Evolutionary conservation across 2,888 invertebrate genomes (phyloP), one percentile per base, ranked within the genome.

Genomic region (Colostygia pectinataria): DNA sequence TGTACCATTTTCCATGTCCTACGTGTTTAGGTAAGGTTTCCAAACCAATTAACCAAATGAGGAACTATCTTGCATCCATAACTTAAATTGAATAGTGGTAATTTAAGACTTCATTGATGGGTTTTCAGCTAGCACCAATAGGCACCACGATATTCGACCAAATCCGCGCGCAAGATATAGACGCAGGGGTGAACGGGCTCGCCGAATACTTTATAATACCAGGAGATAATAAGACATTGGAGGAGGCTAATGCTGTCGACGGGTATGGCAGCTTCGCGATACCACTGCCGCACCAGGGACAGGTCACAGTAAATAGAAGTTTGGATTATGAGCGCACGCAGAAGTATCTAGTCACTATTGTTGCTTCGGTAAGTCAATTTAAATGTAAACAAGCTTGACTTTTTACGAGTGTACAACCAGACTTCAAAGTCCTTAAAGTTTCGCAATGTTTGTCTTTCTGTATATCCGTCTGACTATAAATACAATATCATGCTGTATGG

Each of bases 311-410:
- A 47, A 96, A 95, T 72, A 93, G 95, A 68, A 95, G 94, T 37
- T 88, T 97, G 77, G 97, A 97, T 89, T 98, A 95, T 81, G 97
- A 98, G 84, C 94, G 93, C 77, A 95, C 95, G 41, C 95, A 96
- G 84, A 92, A 95, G 74, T 97, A 96, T 88, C 94, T 95, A 83
- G 93, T 97, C 83, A 97, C 96, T 65, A 93, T 97, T 77, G 93
- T 96, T 63, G 97, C 97, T 72, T 95, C 95, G 88, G 97, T 97
- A 86, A 95, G 94, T 40, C 3, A 7, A 12, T 3, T 14, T n/a
- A 1, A 4, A n/a, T n/a, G n/a, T n/a, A n/a, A n/a, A n/a, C n/a
- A n/a, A n/a, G n/a, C n/a, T n/a, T n/a, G n/a, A n/a, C n/a, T n/a
- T n/a, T n/a, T n/a, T n/a, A n/a, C n/a, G n/a, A n/a, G n/a, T n/a